Evolutionary conservation across 2,888 invertebrate species (phyloP), one percentile per base, ranked within the genome.

Genomic region (Dasypolia templi): DNA sequence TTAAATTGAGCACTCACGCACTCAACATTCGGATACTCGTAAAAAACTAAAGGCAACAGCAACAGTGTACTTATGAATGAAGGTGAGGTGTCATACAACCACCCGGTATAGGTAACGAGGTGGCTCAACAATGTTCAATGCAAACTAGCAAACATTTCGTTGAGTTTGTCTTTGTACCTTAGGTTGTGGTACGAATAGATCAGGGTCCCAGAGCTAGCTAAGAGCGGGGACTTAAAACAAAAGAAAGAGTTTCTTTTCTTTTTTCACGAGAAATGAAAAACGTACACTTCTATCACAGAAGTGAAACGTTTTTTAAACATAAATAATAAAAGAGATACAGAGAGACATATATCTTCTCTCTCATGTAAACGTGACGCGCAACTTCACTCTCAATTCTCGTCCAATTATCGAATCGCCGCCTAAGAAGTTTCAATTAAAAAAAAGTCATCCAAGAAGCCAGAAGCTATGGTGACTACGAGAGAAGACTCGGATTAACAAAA

Each of bases 101-200:
- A 82, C 77, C 73, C 68, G 61, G 81, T 56, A 26, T 22, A 63
- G 72, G 62, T 49, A 61, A 82, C 58, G 51, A 77, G 35, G 65
- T 74, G 65, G 42, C 56, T 42, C 62, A 65, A 81, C 72, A 82
- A 84, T 63, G 58, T 67, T 69, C 69, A 72, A 76, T 67, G 72
- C 32, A 39, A 66, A 71, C 69, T 67, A 72, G 59, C 76, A 80
- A 72, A 75, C 65, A 72, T 70, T 72, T 69, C 29, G 46, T 68
- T 56, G 53, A 58, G 65, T 61, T 51, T 76, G 55, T 53, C 26
- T 63, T 46, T 32, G 64, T 64, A 64, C 26, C 46, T 70, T 69
- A 22, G 35, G 39, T 42, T 59, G 61, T 61, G 39, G 63, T 55
- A 35, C 26, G 39, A 35, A 58, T 29, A 42, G 26, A 42, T 65